phyloP scores from a whole-genome alignment of 2,797 vertebrate genomes.

The Semaprochilodus insignis region DNA sequence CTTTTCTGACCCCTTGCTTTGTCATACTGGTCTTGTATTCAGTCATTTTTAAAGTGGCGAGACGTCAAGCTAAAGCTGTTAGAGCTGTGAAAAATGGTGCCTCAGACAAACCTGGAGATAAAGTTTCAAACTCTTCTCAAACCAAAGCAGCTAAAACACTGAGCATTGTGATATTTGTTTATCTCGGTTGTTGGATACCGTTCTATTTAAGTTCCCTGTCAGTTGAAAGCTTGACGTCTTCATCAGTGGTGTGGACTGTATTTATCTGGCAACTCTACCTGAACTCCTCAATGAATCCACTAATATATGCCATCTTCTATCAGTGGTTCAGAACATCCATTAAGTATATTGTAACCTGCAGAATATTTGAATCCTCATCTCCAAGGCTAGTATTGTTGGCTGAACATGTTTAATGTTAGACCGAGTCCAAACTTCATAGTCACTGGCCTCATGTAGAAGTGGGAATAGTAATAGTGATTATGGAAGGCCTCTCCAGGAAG shows the following conservation, averaged over 20 bases:
- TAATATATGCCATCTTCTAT: background rate
- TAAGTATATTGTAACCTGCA: background rate
- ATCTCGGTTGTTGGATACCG: background rate
- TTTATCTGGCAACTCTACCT: background rate
- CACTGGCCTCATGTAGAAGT: too few relatives aligned
- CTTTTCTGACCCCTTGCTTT: constrained; percentile 61
- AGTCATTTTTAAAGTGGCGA: too few relatives aligned
- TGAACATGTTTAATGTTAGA: background rate
- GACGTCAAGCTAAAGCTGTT: too few relatives aligned
- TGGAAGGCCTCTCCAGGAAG: too few relatives aligned
- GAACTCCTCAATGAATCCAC: background rate
- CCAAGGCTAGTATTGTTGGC: background rate
- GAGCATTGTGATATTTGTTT: background rate
- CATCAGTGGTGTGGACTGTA: background rate
- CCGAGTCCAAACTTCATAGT: too few relatives aligned
- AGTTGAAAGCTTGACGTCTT: background rate
- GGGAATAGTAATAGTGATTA: too few relatives aligned
- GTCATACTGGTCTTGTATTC: constrained; percentile 53
- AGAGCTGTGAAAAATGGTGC: background rate
- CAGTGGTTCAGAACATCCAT: background rate
- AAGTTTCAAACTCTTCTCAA: background rate
- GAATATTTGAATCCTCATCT: background rate
- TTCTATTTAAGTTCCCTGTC: background rate
- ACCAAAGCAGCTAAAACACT: background rate
- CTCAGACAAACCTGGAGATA: background rate